phyloP scores from a whole-genome alignment of 2,113 vertebrate species.

The Ictalurus punctatus region DNA sequence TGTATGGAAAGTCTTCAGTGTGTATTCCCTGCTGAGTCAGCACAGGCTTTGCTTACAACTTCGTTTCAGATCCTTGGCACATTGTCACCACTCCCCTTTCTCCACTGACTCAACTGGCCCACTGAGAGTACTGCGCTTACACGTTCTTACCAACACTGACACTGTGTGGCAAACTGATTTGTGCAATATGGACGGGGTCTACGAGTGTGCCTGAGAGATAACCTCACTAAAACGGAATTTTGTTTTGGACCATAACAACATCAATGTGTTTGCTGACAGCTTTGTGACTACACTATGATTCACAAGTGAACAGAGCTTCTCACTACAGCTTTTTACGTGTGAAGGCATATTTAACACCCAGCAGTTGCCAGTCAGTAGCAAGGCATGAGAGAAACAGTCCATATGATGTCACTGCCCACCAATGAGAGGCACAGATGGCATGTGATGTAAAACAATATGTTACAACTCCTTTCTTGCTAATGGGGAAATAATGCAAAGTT shows the following conservation, averaged over 20 bases:
- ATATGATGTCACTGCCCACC: constrained; percentile 51
- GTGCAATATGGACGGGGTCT: background rate
- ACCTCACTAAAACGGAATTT: constrained; percentile 19
- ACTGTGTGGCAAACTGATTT: constrained; percentile 13
- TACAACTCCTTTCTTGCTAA: constrained; percentile 26
- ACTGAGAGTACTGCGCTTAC: background rate
- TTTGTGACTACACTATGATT: constrained; percentile 27
- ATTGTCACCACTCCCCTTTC: background rate
- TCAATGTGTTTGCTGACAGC: constrained; percentile 26
- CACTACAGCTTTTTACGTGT: constrained; percentile 12
- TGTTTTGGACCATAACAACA: background rate
- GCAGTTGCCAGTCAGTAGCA: constrained; percentile 14
- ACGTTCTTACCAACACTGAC: background rate
- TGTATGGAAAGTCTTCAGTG: background rate
- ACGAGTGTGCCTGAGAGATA: background rate
- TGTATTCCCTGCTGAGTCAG: constrained; percentile 33
- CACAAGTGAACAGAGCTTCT: constrained; percentile 3
- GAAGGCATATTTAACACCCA: constrained; percentile 20
- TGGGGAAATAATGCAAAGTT: background rate
- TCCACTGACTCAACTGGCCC: constrained; percentile 6
- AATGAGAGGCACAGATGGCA: constrained; percentile 41
- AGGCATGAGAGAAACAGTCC: constrained; percentile 29
- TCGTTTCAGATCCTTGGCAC: constrained; percentile 27
- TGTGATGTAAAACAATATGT: constrained; percentile 35
- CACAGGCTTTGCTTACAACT: constrained; percentile 32